Conservation (phyloP, 1,140 invertebrate species). For the Triops longicaudatus region DNA sequence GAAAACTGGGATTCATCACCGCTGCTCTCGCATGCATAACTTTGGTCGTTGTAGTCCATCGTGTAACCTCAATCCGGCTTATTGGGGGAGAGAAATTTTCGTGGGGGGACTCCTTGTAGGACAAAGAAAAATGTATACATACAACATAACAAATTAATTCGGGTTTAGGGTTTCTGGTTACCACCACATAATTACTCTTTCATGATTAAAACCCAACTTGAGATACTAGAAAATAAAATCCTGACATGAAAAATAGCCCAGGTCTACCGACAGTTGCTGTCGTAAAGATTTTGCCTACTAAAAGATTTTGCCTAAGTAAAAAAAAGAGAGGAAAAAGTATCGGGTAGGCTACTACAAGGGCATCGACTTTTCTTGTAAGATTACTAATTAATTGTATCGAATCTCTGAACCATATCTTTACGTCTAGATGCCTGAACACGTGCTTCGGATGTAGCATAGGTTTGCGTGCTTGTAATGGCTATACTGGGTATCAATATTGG, state of each 20-base stretch:
- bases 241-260: background rate
- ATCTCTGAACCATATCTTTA: background rate
- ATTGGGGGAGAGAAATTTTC: background rate
- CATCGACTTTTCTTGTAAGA: background rate
- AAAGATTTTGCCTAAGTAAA: background rate
- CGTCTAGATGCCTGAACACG: no score
- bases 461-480: no score
- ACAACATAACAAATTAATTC: background rate
- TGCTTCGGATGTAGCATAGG: no score
- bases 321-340: background rate
- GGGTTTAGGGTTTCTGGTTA: background rate
- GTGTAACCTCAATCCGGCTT: conserved; percentile 6
- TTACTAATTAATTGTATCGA: background rate
- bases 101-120: background rate
- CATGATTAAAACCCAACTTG: conserved; percentile 2
- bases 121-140: background rate
- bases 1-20: conserved; percentile 14
- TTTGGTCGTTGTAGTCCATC: conserved; percentile 14
- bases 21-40: conserved; percentile 14
- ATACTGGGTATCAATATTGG: no score
- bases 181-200: conserved; percentile 13
- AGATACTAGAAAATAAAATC: background rate
- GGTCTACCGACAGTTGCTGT: background rate
- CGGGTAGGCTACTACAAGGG: background rate
- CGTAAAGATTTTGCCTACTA: background rate